Base-by-base conservation (phyloP, 2,888 invertebrate genomes). In the Drosophila peninsularis region DNA sequence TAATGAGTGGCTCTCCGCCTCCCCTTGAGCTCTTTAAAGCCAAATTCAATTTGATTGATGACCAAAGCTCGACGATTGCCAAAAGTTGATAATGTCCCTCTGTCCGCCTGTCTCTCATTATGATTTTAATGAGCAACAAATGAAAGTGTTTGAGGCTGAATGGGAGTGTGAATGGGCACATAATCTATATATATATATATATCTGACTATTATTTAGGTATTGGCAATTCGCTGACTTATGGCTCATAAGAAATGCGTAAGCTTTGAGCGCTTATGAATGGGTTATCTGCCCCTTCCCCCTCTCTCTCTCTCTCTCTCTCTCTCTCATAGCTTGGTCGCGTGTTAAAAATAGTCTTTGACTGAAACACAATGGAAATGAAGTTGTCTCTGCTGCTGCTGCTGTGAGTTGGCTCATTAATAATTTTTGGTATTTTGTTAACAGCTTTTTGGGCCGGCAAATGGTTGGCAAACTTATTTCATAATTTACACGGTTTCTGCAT, bases 61-160 rank as follows among this genome's bases (percentile, higher is more conserved):
- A 67, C 63, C 64, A 4, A 47, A 32, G 14, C 36, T 53, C 24
- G 7, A 11, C 24, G 11, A 47, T 55, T 63, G 55, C 55, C 45
- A 36, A 53, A 53, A 67, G 61, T 70, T 66, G 66, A 70, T 67
- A 71, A 79, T 62, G 66, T 45, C 27, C 11, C 17, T 17, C 30
- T 17, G 10, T 34, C 32, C 34, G 7, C 19, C 68, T 49, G 69
- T 62, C 82, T 9, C 3, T 36, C 34, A 83, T 83, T 83, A 81
- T 83, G 71, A 73, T 70, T 83, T 81, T 78, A 88, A 83, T 88
- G 89, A 88, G 84, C 67, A 70, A 49, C 79, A 81, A 84, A 84
- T 57, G 85, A 88, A 88, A 88, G 83, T 84, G 72, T 70, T 44
- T 44, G 14, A 17, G 39, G 24, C 34, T 39, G 39, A 17, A 34